Evolutionary conservation across 2,888 invertebrate species (phyloP).

Genomic region (Zele albiditarsus): DNA sequence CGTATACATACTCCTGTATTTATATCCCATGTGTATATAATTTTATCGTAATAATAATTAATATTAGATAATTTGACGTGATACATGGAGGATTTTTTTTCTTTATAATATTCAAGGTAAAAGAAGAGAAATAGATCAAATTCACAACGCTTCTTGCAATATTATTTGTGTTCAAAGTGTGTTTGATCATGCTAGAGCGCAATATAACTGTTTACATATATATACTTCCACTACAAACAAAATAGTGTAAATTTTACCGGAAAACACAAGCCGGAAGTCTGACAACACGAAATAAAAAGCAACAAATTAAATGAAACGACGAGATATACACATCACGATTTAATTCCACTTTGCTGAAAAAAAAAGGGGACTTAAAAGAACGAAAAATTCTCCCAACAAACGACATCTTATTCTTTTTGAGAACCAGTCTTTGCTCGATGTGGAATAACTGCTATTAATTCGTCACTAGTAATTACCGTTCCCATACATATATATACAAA

Average conservation of each 20-base stretch:
- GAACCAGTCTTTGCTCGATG: constrained; percentile 61
- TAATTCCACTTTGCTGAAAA: neutral
- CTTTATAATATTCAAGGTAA: neutral
- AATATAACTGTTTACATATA: neutral
- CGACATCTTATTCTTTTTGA: constrained; percentile 1
- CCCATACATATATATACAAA: constrained; percentile 41
- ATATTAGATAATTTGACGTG: neutral
- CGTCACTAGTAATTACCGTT: constrained; percentile 68
- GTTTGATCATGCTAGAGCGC: neutral
- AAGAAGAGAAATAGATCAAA: neutral
- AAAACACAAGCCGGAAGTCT: neutral
- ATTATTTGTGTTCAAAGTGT: neutral
- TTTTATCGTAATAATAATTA: neutral
- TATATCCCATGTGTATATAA: neutral
- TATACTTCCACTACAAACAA: neutral
- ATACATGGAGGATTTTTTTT: neutral
- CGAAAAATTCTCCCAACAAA: neutral
- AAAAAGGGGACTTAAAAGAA: neutral
- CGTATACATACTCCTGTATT: neutral
- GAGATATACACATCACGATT: neutral
- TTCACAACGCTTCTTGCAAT: no score
- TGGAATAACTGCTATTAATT: constrained; percentile 70
- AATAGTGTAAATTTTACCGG: neutral
- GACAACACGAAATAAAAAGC: neutral
- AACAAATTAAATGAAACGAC: neutral